Evolutionary conservation across 2,797 vertebrate species (phyloP).

Genomic region (Momotus momota): DNA sequence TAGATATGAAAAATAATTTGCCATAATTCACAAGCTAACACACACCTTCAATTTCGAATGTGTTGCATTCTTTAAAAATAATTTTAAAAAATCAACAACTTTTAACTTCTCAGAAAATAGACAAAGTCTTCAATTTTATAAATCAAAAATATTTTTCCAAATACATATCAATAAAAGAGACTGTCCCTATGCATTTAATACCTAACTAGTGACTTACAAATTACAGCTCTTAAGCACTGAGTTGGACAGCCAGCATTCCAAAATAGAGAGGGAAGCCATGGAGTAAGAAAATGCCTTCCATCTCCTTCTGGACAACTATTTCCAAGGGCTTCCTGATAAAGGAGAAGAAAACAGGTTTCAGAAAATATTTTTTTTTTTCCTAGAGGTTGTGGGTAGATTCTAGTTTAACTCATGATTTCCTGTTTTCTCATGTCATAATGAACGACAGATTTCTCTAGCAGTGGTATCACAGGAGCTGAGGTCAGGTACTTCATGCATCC

Average conservation of each 20-base stretch:
- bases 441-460: not conserved
- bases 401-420: not conserved
- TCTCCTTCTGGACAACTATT: not conserved
- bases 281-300: conserved; percentile 7
- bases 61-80: not conserved
- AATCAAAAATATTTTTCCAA: not conserved
- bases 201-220: not conserved
- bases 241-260: not conserved
- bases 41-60: not conserved
- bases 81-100: not conserved
- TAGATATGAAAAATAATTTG: not conserved
- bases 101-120: not conserved
- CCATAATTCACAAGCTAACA: not conserved
- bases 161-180: not conserved
- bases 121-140: not conserved
- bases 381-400: not conserved
- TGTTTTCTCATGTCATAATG: not conserved
- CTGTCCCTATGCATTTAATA: not conserved
- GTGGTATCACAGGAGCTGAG: not conserved
- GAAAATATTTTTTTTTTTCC: not conserved
- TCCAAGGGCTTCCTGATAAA: not conserved
- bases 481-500: not conserved
- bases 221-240: not conserved
- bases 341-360: not conserved
- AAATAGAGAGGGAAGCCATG: not conserved